Evolutionary conservation across 2,113 vertebrate genomes (phyloP), one percentile per base, ranked within the genome.

Genomic region (Podilymbus podiceps): DNA sequence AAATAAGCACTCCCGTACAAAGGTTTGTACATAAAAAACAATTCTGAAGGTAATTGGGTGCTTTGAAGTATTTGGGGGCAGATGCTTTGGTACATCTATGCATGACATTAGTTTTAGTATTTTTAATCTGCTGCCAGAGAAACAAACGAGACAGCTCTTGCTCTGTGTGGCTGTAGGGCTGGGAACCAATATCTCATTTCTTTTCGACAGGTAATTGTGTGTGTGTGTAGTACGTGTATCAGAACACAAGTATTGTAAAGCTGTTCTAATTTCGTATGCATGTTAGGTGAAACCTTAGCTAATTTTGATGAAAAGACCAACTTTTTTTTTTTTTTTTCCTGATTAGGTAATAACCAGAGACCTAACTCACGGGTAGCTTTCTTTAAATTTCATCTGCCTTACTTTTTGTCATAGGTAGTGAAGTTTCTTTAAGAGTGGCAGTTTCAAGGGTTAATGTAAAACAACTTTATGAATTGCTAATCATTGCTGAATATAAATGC

Each of bases 101-200:
- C 2, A 0, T 30, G 31, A 31, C 20, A 11, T 27, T 44, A 7
- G 5, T 27, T 86, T 72, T 63, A 44, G 28, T 8, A 9, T 9
- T 50, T 90, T 35, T 21, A 63, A 35, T 50, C 23, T 78, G 21
- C 40, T 89, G 49, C n/a, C 24, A 63, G 58, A 83, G 44, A 52
- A 68, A 24, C 40, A 59, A 13, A 23, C 12, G 71, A 35, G 6
- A 25, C 20, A 31, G 52, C 4, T 71, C 69, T 85, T 0, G 0
- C 16, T 42, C 20, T 50, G 0, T 18, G 52, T 8, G 4, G 38
- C 63, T 50, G 27, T 42, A 20, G 40, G 47, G 8, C 40, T 59
- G 52, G 30, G 46, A 47, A 82, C 15, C 7, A 15, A 1, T 5
- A 4, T 66, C 69, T 15, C 11, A 17, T 62, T 46, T 62, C 8